Conservation (phyloP, 92 coral and sea anemone species). For the Chrysogorgia sp. region DNA sequence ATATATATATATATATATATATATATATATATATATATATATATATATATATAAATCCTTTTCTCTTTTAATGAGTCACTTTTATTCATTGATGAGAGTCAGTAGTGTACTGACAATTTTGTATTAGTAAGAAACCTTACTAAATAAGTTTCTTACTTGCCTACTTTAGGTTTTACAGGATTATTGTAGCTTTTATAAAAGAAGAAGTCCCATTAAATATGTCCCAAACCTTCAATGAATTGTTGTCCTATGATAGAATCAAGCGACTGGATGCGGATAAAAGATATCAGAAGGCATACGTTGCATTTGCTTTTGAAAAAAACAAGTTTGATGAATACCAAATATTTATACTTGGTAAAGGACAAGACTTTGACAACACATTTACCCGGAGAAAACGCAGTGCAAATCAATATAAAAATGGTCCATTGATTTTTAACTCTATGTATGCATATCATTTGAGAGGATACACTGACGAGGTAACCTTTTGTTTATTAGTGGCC, state of each 20-base stretch:
- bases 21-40: too few species aligned
- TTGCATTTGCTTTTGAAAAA: conserved; percentile 62
- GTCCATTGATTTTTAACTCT: conserved; percentile 54
- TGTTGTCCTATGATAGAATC: conserved; percentile 42
- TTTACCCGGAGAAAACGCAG: conserved; percentile 21
- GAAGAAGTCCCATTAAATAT: not conserved
- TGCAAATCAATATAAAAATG: conserved; percentile 45
- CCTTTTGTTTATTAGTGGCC: too few species aligned
- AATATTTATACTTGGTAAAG: conserved; percentile 60
- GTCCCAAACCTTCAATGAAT: not conserved
- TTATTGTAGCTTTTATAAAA: conserved; percentile 36
- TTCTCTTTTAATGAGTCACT: too few species aligned
- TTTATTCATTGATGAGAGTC: too few species aligned
- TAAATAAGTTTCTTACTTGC: not conserved
- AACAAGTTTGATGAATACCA: conserved; percentile 44
- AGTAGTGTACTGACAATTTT: too few species aligned
- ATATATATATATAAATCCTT: too few species aligned
- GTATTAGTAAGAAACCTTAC: too few species aligned
- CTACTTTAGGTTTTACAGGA: conserved; percentile 37
- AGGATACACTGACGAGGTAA: conserved; percentile 64
- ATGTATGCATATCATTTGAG: conserved; percentile 55
- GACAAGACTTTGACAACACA: conserved; percentile 10
- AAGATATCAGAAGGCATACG: conserved; percentile 38
- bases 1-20: too few species aligned
- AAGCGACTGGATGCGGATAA: conserved; percentile 26